Percentiles rank a stretch among this genome's conserved stretches.
Conservation (phyloP, 2,797 vertebrate genomes). For the Morelia viridis region DNA sequence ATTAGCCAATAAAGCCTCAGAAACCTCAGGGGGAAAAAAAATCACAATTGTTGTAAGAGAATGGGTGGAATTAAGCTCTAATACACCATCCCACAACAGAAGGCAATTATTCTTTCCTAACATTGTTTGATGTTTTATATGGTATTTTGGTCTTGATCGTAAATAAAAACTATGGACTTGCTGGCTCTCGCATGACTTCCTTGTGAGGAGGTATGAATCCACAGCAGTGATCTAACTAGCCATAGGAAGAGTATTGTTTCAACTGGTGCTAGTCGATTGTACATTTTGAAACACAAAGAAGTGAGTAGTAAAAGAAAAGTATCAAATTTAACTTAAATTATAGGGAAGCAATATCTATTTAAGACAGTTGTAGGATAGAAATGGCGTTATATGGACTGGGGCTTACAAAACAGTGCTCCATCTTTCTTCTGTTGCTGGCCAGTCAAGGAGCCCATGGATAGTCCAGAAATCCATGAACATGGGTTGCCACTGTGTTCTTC, state of each 20-base stretch:
- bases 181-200: not conserved
- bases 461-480: not conserved
- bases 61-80: not conserved
- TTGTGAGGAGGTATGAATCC: not conserved
- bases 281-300: not conserved
- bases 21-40: not conserved
- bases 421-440: not conserved
- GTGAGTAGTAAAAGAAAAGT: not conserved
- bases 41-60: not conserved
- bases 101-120: not conserved
- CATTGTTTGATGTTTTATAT: not conserved
- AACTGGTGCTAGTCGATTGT: not conserved
- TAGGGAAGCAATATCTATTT: not conserved
- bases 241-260: not conserved
- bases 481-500: not conserved
- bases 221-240: not conserved
- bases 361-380: not conserved
- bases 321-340: not conserved
- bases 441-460: not conserved
- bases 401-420: not conserved
- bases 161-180: not conserved
- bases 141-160: not conserved
- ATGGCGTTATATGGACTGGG: not conserved
- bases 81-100: not conserved
- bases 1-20: not conserved